Evolutionary conservation across 2,888 invertebrate genomes (phyloP), one percentile per base, ranked within the genome.

Genomic region (Polietes domitor): DNA sequence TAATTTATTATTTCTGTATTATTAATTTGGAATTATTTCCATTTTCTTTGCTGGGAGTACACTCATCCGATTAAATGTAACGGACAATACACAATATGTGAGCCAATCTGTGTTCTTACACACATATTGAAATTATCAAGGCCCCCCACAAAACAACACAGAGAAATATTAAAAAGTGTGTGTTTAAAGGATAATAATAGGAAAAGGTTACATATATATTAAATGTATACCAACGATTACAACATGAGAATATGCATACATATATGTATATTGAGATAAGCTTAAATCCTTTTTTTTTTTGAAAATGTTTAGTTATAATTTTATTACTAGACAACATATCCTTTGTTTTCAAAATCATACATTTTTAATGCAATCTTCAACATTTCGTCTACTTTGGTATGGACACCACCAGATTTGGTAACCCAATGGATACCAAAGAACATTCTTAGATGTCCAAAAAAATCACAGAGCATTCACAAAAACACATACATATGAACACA

Each of bases 151-250:
- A 58, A 26, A 61, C 15, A 61, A 24, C 24, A 24, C 9, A 58
- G 12, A 58, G 15, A 58, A 26, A 19, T 26, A 61, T 28, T 28
- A 61, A 28, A 28, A 61, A 28, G 53, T 55, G 21, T 12, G 3
- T 47, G 12, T 47, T 3, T 55, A 55, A 26, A 61, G 28, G 3
- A n/a, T 15, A 28, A 61, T 17, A 32, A n/a, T 58, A 28, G 28
- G 17, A 28, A 28, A 61, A 28, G 58, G 58, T 58, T 58, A 2
- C 15, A 26, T 58, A 26, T 61, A 17, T 61, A 7, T 61, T 55
- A 28, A 61, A 61, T 61, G 28, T 61, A 26, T 24, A 61, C 28
- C 26, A 61, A 28, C 28, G 61, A 61, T 61, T 28, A 61, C 47
- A 47, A 47, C n/a, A 47, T 6, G 47, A 47, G 47, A 47, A 47